Percentiles rank a stretch among this genome's conserved stretches.
These are phyloP conservation scores for Trichomalopsis sarcophagae DNA, from an alignment of 1,140 invertebrate species.

Conservation along the genomic window DNA sequence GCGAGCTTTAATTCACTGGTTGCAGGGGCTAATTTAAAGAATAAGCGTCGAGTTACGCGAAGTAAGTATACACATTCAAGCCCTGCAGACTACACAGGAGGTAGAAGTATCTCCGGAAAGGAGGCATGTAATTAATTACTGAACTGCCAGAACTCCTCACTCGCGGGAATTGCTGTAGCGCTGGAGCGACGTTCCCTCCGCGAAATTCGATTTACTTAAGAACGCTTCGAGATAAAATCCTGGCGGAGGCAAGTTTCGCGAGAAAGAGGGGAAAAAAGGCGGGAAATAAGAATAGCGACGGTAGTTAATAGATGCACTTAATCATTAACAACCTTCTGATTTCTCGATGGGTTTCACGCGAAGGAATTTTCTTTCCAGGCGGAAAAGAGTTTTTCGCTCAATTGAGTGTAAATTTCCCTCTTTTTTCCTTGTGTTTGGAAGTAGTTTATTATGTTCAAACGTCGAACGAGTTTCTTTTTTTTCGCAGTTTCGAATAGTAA, in stretches of 20 bases:
- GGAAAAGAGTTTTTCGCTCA: background rate
- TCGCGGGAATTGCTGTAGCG: background rate
- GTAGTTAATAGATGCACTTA: slow-evolving; percentile 34
- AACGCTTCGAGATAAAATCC: slow-evolving; percentile 1
- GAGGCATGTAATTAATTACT: slow-evolving; percentile 30
- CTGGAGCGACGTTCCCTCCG: background rate
- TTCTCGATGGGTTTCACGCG: background rate
- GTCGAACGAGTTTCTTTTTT: background rate
- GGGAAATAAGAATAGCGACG: background rate
- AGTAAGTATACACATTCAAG: background rate
- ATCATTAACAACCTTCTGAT: slow-evolving; percentile 28
- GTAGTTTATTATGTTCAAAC: background rate
- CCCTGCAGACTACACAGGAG: background rate
- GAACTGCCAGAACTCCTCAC: slow-evolving; percentile 37
- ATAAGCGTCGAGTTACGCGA: background rate
- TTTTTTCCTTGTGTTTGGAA: background rate
- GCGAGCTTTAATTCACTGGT: background rate
- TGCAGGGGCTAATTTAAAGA: background rate
- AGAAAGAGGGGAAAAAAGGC: background rate
- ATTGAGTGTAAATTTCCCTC: background rate
- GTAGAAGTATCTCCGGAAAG: background rate
- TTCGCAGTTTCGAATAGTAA: background rate
- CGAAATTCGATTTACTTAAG: slow-evolving; percentile 42
- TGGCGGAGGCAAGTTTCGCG: background rate
- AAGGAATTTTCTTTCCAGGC: background rate